Percentiles rank a stretch among this genome's conserved stretches.
phyloP scores from a whole-genome alignment of 1,140 invertebrate genomes.

The Drosophila arawakana region DNA sequence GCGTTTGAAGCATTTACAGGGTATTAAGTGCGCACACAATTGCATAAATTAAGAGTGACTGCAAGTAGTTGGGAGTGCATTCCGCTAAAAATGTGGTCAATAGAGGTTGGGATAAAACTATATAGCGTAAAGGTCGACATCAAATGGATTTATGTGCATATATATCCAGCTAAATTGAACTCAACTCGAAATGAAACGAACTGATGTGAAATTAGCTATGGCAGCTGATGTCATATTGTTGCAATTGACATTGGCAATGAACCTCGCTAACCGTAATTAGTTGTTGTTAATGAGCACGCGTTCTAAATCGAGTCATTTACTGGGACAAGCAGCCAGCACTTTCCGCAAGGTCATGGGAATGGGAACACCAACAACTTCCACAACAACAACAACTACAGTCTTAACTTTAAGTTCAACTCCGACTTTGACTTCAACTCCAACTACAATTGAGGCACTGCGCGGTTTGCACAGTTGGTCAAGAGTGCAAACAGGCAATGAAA shows the following conservation, averaged over 20 bases:
- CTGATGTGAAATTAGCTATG: constrained; percentile 6
- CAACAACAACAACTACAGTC: neutral
- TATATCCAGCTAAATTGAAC: neutral
- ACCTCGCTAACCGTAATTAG: constrained; percentile 63
- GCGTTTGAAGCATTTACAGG: constrained; percentile 8
- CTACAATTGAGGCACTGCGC: constrained; percentile 16
- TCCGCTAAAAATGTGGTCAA: constrained; percentile 26
- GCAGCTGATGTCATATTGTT: constrained; percentile 62
- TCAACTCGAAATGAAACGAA: constrained; percentile 13
- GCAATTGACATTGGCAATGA: constrained; percentile 81
- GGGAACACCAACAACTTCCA: constrained; percentile 34
- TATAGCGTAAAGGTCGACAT: constrained; percentile 22
- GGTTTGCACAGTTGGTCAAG: constrained; percentile 73
- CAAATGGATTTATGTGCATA: constrained; percentile 35
- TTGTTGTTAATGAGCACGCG: constrained; percentile 58
- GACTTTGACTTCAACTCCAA: constrained; percentile 9
- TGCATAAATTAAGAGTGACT: constrained; percentile 64
- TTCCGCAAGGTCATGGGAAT: constrained; percentile 74
- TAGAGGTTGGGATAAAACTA: neutral
- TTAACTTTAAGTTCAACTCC: constrained; percentile 7
- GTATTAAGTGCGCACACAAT: constrained; percentile 38
- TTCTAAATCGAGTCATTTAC: constrained; percentile 46
- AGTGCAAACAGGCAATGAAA: constrained; percentile 70
- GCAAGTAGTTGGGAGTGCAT: constrained; percentile 51
- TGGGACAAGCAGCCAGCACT: constrained; percentile 27